Conservation (phyloP, 2,797 vertebrate genomes). For the Telmatherina bonti region DNA sequence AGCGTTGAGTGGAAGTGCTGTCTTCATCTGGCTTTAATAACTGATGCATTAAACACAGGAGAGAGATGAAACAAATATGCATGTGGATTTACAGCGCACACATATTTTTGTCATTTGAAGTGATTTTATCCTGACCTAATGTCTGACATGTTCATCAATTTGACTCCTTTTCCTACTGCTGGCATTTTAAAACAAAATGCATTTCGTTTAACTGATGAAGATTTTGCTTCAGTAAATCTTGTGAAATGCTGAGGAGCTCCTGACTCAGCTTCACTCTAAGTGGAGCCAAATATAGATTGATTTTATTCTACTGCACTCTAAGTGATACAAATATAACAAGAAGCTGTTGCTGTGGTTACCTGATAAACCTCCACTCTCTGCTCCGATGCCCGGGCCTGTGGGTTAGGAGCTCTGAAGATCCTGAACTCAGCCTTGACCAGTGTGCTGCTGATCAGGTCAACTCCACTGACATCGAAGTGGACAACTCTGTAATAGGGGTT, state of each 20-base stretch:
- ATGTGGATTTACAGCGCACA: neutral
- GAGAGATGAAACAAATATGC: neutral
- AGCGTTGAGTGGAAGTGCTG: conserved; percentile 83
- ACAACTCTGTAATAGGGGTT: conserved; percentile 83
- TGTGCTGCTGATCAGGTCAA: conserved; percentile 84
- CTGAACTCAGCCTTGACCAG: conserved; percentile 87
- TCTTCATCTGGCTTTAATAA: conserved; percentile 82
- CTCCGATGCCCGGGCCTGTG: conserved; percentile 80
- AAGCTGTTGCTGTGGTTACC: conserved; percentile 63
- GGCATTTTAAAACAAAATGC: conserved; percentile 17
- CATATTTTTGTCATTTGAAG: neutral
- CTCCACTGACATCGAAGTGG: conserved; percentile 82
- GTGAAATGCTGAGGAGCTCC: neutral
- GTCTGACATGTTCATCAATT: neutral
- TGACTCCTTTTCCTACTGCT: neutral
- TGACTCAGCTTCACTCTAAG: neutral
- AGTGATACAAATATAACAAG: neutral
- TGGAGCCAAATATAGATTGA: neutral
- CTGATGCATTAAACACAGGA: conserved; percentile 56
- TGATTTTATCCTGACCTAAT: neutral
- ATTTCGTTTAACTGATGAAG: conserved; percentile 5
- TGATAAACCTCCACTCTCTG: conserved; percentile 88
- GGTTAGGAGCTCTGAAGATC: conserved; percentile 86
- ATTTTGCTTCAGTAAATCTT: conserved; percentile 14
- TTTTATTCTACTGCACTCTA: neutral